Evolutionary conservation across 1,140 invertebrate species (phyloP).

Genomic region (Ericerus pela): DNA sequence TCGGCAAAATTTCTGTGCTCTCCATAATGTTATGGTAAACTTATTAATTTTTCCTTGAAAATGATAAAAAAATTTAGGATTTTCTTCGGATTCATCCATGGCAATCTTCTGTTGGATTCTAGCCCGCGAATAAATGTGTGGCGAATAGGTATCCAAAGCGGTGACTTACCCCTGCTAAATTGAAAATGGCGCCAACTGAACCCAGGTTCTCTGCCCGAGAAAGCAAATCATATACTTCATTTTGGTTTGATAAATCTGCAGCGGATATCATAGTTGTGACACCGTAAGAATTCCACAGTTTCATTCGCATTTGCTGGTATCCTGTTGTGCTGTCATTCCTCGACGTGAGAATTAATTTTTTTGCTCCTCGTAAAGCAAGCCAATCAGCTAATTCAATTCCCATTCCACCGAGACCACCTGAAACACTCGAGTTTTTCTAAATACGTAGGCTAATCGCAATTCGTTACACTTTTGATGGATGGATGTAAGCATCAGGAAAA

Average conservation of each 20-base stretch:
- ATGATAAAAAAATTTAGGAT: too few species aligned
- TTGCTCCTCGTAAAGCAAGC: slow-evolving; percentile 47
- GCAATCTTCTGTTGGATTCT: too few species aligned
- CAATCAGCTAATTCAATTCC: slow-evolving; percentile 15
- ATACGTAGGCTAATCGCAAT: too few species aligned
- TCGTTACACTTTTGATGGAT: too few species aligned
- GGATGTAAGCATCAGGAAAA: too few species aligned
- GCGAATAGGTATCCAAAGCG: too few species aligned
- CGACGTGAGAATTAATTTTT: slow-evolving; percentile 61
- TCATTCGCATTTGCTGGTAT: slow-evolving; percentile 51
- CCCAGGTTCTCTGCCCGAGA: slow-evolving; percentile 39
- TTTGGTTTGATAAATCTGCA: slow-evolving; percentile 31
- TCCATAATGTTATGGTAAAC: too few species aligned
- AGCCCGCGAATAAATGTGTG: too few species aligned
- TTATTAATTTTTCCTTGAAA: too few species aligned
- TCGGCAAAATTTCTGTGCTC: too few species aligned
- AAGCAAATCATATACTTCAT: slow-evolving; percentile 39
- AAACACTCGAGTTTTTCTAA: too few species aligned
- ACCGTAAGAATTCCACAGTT: slow-evolving; percentile 38
- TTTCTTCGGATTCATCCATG: too few species aligned
- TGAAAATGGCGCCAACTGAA: slow-evolving; percentile 57
- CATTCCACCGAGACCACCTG: slow-evolving; percentile 24
- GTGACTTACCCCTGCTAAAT: slow-evolving; percentile 51
- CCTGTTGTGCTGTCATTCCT: slow-evolving; percentile 57
- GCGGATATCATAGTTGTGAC: slow-evolving; percentile 34